These are phyloP conservation scores for Actinia equina DNA, from an alignment of 64 coral and sea anemone genomes.

Conservation along the genomic window DNA sequence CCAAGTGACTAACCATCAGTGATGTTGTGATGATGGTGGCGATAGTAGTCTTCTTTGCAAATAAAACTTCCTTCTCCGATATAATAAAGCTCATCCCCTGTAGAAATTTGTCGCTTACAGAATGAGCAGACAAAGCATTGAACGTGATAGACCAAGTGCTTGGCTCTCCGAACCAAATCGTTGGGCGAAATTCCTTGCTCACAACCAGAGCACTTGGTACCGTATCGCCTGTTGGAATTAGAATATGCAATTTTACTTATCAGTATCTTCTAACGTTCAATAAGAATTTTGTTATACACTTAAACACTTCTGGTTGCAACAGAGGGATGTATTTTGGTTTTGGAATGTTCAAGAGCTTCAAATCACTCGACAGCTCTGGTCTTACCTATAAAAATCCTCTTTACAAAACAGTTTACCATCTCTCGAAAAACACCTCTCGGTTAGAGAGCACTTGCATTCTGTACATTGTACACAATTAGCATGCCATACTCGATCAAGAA, in stretches of 20 bases:
- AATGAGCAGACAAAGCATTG: constrained; percentile 92
- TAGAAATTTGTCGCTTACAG: constrained; percentile 92
- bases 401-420: constrained; percentile 95
- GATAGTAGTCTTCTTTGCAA: constrained; percentile 96
- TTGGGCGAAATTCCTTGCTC: constrained; percentile 95
- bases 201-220: constrained; percentile 95
- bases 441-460: constrained; percentile 91
- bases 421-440: constrained; percentile 91
- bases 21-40: constrained; percentile 25
- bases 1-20: constrained; percentile 22
- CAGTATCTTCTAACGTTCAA: constrained; percentile 48
- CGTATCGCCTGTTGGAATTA: constrained; percentile 90
- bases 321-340: background rate
- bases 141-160: constrained; percentile 92
- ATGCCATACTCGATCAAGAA: constrained; percentile 97
- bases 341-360: background rate
- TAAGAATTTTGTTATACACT: constrained; percentile 25
- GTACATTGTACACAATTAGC: constrained; percentile 86
- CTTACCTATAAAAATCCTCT: constrained; percentile 98
- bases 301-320: constrained; percentile 16
- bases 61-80: constrained; percentile 87
- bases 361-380: background rate
- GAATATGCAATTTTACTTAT: constrained; percentile 38
- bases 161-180: constrained; percentile 89
- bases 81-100: constrained; percentile 95